Conservation (phyloP, 2,888 invertebrate species). For the Hyppa rectilinea region DNA sequence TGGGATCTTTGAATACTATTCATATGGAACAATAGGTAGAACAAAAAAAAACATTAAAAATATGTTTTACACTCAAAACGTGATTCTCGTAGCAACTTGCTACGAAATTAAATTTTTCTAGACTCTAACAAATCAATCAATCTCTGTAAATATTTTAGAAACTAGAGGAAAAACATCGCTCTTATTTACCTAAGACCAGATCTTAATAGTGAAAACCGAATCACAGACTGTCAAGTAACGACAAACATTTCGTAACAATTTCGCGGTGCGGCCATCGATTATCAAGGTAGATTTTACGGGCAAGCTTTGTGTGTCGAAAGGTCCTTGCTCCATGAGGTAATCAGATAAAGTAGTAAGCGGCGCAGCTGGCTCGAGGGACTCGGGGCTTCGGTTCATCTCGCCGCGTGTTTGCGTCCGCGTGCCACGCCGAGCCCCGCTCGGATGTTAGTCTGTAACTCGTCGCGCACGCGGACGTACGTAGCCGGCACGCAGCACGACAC, state of each 20-base stretch:
- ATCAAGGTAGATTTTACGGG: constrained; percentile 88
- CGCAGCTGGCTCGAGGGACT: constrained; percentile 77
- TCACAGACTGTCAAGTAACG: constrained; percentile 61
- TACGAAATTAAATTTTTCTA: constrained; percentile 24
- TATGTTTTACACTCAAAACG: not conserved
- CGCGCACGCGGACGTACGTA: constrained; percentile 86
- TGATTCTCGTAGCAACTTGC: constrained; percentile 19
- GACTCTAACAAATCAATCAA: not conserved
- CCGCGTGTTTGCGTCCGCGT: constrained; percentile 68
- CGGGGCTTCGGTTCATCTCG: constrained; percentile 81
- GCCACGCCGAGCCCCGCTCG: constrained; percentile 70
- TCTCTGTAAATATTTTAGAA: not conserved
- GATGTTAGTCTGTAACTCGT: constrained; percentile 82
- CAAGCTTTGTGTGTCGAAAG: constrained; percentile 87
- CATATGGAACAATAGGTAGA: constrained; percentile 1
- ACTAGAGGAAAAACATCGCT: constrained; percentile 3
- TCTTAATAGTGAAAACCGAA: constrained; percentile 54
- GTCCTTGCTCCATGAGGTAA: constrained; percentile 90
- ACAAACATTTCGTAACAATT: constrained; percentile 79
- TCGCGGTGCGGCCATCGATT: constrained; percentile 80
- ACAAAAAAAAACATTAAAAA: not conserved
- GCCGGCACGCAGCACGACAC: constrained; percentile 66
- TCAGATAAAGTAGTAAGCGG: constrained; percentile 82
- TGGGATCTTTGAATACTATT: constrained; percentile 52
- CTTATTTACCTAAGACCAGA: constrained; percentile 18